Evolutionary conservation across 2,797 vertebrate species (phyloP), one percentile per base, ranked within the genome.

Genomic region (Cebuella pygmaea): DNA sequence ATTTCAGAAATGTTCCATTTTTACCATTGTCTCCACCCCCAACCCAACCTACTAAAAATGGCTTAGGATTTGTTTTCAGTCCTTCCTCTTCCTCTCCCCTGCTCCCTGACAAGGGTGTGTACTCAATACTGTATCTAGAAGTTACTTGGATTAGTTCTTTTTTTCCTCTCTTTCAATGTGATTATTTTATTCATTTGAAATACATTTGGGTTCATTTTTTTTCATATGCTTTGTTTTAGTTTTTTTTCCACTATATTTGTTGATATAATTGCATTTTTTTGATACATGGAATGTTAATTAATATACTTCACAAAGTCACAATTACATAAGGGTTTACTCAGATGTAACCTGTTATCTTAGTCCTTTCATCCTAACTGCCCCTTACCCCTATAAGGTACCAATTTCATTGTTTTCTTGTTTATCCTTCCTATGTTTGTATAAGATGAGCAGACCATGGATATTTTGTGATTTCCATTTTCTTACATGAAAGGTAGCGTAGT

Each of bases 101-200:
- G 2, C 19, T 6, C n/a, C 36, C 3, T 0, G 10, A 20, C 0
- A 0, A 48, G 39, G 15, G n/a, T 39, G 5, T 48, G 4, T 24
- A 11, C 46, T 78, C 19, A 64, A 0, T 82, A 64, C 13, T 50
- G n/a, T 87, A 67, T 72, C 85, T 46, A 83, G 79, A 78, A 52
- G 19, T 79, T 89, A 83, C 17, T 85, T 72, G 64, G 5, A 13
- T 74, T 79, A 30, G 55, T 88, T 67, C 26, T 70, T 74, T 70
- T n/a, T 36, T 50, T 41, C 3, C 15, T 80, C 12, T 15, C 67
- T 76, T 70, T 89, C 78, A 67, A 1, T 78, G 57, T 44, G 41
- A 14, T 70, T 90, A 26, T 81, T 95, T 79, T 92, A 90, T 78
- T 89, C 41, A 78, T 79, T 83, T 93, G 20, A 67, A 75, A 55